A percentile compares a stretch with the other conserved stretches of the same genome.
These are phyloP conservation scores for Pampus argenteus DNA, from an alignment of 2,797 vertebrate genomes.

Conservation along the genomic window DNA sequence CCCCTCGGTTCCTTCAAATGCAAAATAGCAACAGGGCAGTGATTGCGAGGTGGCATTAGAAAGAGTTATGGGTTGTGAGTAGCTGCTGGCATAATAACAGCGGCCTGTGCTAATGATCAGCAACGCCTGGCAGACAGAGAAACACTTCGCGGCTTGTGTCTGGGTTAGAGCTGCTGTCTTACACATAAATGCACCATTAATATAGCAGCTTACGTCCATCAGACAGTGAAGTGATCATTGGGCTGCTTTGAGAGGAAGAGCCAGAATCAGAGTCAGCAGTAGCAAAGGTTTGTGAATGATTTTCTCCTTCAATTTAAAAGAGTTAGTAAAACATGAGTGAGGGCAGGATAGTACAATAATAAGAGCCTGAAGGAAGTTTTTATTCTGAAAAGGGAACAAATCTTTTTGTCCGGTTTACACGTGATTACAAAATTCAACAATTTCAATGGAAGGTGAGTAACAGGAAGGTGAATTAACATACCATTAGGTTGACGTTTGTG, in stretches of 20 bases:
- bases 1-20: neutral
- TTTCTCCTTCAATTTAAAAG: neutral
- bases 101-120: slow-evolving; percentile 51
- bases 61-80: slow-evolving; percentile 43
- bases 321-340: too few species aligned
- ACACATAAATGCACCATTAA: slow-evolving; percentile 4
- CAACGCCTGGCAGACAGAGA: slow-evolving; percentile 42
- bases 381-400: too few species aligned
- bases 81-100: neutral
- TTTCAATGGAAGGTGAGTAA: too few species aligned
- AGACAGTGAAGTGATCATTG: slow-evolving; percentile 1
- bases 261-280: neutral
- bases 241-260: slow-evolving; percentile 5
- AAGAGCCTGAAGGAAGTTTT: too few species aligned
- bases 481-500: too few species aligned
- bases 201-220: slow-evolving; percentile 3
- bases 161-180: slow-evolving; percentile 31
- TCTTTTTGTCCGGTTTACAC: too few species aligned
- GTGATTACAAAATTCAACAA: neutral
- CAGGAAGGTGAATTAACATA: neutral
- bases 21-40: neutral
- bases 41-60: slow-evolving; percentile 26
- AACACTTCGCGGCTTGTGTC: slow-evolving; percentile 42
- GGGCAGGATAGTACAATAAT: too few species aligned
- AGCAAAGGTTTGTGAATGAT: neutral